Percentiles rank a stretch among this genome's conserved stretches.
Evolutionary conservation across 2,113 vertebrate genomes (phyloP).

Genomic region (Semnornis frantzii): DNA sequence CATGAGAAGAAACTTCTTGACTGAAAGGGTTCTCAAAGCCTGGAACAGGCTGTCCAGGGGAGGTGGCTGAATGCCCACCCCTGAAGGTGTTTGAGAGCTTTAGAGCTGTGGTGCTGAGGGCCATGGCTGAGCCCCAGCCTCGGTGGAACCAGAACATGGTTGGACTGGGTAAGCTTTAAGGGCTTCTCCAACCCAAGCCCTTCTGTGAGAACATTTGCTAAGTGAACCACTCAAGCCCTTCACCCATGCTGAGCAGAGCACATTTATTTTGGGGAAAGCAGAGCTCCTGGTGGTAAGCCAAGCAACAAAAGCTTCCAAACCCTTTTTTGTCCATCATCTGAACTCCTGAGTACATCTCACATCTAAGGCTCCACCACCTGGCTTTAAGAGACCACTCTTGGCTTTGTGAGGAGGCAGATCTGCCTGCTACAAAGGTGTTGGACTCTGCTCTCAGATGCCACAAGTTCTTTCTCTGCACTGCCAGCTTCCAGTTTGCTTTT

Average conservation of each 20-base stretch:
- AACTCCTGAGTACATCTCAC: not conserved
- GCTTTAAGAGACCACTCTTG: not conserved
- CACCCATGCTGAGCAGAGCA: not conserved
- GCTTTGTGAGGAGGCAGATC: not conserved
- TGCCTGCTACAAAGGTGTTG: fast-evolving
- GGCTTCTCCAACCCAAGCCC: too few species aligned
- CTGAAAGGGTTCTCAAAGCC: too few species aligned
- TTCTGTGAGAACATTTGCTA: too few species aligned
- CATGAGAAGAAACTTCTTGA: too few species aligned
- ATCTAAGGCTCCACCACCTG: not conserved
- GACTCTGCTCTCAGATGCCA: not conserved
- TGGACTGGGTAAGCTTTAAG: too few species aligned
- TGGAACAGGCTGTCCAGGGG: too few species aligned
- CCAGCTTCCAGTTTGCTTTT: not conserved
- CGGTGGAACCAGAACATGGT: too few species aligned
- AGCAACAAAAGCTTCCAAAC: not conserved
- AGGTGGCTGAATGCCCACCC: too few species aligned
- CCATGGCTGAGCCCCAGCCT: too few species aligned
- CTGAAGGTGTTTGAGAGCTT: too few species aligned
- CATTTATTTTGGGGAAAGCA: not conserved
- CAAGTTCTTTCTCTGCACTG: too few species aligned
- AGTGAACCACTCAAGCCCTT: not conserved
- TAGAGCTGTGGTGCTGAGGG: too few species aligned
- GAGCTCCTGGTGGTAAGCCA: not conserved
- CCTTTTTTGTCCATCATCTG: not conserved